Conservation (phyloP, 2,888 invertebrate species). For the Pasiphila rectangulata region DNA sequence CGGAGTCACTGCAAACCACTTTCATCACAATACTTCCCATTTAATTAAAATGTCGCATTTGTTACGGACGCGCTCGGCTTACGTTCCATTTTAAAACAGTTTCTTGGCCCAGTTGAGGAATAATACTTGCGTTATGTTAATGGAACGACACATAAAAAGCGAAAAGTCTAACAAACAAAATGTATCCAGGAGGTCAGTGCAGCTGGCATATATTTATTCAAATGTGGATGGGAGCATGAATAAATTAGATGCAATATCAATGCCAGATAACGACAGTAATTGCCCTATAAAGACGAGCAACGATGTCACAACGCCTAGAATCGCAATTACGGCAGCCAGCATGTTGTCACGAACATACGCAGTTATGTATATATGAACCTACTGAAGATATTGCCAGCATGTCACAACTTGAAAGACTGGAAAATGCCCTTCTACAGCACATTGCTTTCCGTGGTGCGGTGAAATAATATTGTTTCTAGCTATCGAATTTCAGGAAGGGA, state of each 20-base stretch:
- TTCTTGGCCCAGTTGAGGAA: conserved; percentile 41
- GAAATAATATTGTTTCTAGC: conserved; percentile 15
- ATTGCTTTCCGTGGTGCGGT: conserved; percentile 6
- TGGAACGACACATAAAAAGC: conserved; percentile 40
- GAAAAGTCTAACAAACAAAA: conserved; percentile 45
- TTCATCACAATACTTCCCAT: conserved; percentile 37
- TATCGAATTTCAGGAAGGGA: conserved; percentile 1
- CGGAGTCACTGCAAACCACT: conserved; percentile 29
- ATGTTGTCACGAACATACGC: conserved; percentile 64
- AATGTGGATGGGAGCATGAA: conserved; percentile 63
- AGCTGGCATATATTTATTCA: conserved; percentile 64
- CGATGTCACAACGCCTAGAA: conserved; percentile 73
- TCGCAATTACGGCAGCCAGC: conserved; percentile 69
- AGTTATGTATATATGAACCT: conserved; percentile 58
- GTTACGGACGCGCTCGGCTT: conserved; percentile 36
- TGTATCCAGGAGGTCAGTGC: conserved; percentile 53
- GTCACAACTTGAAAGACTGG: conserved; percentile 50
- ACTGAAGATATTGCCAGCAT: conserved; percentile 47
- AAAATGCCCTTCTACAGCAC: conserved; percentile 34
- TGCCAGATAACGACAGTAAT: conserved; percentile 77
- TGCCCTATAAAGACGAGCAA: conserved; percentile 76
- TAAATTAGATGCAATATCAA: conserved; percentile 78
- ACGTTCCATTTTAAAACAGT: conserved; percentile 38
- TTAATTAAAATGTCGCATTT: conserved; percentile 42
- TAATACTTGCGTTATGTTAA: conserved; percentile 53